phyloP scores from a whole-genome alignment of 2,113 vertebrate genomes.

The Dasypus novemcinctus region DNA sequence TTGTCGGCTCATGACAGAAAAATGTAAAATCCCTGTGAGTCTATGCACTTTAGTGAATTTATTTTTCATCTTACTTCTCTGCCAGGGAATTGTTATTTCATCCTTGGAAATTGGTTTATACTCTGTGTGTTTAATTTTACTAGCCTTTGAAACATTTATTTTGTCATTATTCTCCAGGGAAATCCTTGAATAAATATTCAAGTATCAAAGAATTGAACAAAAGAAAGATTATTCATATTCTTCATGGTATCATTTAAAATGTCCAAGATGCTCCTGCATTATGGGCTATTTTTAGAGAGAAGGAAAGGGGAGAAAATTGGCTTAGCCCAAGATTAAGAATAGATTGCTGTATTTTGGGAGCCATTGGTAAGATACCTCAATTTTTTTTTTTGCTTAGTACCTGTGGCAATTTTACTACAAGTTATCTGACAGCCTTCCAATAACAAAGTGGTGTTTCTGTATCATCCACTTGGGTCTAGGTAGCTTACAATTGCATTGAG shows the following conservation, averaged over 20 bases:
- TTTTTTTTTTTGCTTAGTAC: not conserved
- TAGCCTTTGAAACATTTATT: slow-evolving; percentile 1
- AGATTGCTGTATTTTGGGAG: not conserved
- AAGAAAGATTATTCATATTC: not conserved
- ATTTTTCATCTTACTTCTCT: slow-evolving; percentile 33
- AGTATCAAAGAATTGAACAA: not conserved
- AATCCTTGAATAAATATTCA: not conserved
- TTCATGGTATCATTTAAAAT: not conserved
- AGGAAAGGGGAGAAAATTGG: not conserved
- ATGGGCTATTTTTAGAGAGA: not conserved
- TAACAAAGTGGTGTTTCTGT: not conserved
- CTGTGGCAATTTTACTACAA: not conserved
- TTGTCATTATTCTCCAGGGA: not conserved
- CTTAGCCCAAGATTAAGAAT: not conserved
- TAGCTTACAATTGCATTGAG: not conserved
- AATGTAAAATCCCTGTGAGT: slow-evolving; percentile 4
- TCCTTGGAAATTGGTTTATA: not conserved
- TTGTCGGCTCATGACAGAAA: not conserved
- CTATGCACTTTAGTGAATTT: not conserved
- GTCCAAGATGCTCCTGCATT: not conserved
- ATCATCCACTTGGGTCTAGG: not conserved
- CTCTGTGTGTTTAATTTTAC: slow-evolving; percentile 5
- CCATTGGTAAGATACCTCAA: not conserved
- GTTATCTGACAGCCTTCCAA: not conserved
- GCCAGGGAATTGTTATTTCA: not conserved